phyloP scores from a whole-genome alignment of 2,888 invertebrate genomes.

The Steinernema carpocapsae region DNA sequence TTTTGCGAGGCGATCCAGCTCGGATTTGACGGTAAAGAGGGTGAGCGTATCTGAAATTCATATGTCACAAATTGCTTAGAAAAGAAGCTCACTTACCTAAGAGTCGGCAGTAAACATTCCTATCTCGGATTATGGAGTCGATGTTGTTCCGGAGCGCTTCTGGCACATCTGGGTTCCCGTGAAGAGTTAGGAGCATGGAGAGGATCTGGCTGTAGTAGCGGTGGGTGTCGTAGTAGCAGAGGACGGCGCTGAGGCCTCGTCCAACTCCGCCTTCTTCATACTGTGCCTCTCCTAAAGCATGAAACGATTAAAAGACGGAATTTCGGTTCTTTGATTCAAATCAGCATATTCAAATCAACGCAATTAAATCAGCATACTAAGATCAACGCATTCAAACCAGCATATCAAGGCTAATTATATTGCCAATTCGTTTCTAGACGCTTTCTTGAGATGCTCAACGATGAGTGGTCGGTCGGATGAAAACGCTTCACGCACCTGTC shows the following conservation, averaged over 20 bases:
- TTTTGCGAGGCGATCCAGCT: constrained; percentile 47
- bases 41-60: constrained; percentile 44
- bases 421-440: no score
- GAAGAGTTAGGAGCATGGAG: constrained; percentile 41
- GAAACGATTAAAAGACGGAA: not conserved
- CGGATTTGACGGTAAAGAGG: constrained; percentile 47
- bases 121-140: constrained; percentile 43
- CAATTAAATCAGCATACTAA: no score
- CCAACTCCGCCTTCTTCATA: constrained; percentile 50
- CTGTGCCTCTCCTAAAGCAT: constrained; percentile 52
- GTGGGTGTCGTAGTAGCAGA: constrained; percentile 61
- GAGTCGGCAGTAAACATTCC: constrained; percentile 41
- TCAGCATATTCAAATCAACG: no score
- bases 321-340: no score
- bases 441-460: no score
- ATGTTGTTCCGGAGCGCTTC: constrained; percentile 37
- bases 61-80: not conserved
- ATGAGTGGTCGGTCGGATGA: no score
- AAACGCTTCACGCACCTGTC: constrained; percentile 42
- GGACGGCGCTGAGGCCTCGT: constrained; percentile 54
- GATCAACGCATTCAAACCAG: not conserved
- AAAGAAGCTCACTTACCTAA: constrained; percentile 42
- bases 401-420: no score
- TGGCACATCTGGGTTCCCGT: constrained; percentile 41
- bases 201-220: constrained; percentile 40